phyloP scores from a whole-genome alignment of 1,140 invertebrate species.

The Acromyrmex echinatior region DNA sequence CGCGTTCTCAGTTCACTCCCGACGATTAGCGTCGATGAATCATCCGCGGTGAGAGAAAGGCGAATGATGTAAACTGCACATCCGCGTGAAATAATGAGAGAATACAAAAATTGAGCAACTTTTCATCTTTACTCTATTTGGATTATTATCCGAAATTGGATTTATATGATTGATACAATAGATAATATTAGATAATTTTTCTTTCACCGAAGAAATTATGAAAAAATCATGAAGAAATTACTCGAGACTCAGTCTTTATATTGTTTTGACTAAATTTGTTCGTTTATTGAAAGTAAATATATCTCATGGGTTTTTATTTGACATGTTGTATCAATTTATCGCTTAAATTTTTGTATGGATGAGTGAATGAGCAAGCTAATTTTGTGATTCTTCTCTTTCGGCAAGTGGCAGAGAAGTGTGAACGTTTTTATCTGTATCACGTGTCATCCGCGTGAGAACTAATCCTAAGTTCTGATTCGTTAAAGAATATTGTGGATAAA shows the following conservation, averaged over 20 bases:
- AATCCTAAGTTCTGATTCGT: neutral
- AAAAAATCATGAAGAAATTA: neutral
- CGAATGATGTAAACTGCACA: conserved; percentile 49
- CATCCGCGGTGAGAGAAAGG: conserved; percentile 53
- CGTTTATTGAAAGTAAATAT: too few species aligned
- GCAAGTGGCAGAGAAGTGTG: neutral
- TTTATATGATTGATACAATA: conserved; percentile 1
- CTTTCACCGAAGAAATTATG: neutral
- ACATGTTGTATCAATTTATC: neutral
- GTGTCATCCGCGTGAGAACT: neutral
- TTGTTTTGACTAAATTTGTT: neutral
- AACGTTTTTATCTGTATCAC: conserved; percentile 42
- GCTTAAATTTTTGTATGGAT: neutral
- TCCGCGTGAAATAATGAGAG: conserved; percentile 39
- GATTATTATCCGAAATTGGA: neutral
- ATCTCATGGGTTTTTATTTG: neutral
- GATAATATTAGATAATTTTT: too few species aligned
- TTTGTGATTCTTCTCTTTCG: neutral
- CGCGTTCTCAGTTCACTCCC: conserved; percentile 14
- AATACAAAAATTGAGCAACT: conserved; percentile 3
- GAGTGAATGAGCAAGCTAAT: neutral
- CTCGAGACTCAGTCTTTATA: neutral
- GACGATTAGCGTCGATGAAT: conserved; percentile 44
- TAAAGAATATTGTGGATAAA: neutral
- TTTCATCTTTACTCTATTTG: neutral